A percentile compares a stretch with the other conserved stretches of the same genome.
Conservation (phyloP, 2,888 invertebrate species). For the Asteroscopus sphinx region DNA sequence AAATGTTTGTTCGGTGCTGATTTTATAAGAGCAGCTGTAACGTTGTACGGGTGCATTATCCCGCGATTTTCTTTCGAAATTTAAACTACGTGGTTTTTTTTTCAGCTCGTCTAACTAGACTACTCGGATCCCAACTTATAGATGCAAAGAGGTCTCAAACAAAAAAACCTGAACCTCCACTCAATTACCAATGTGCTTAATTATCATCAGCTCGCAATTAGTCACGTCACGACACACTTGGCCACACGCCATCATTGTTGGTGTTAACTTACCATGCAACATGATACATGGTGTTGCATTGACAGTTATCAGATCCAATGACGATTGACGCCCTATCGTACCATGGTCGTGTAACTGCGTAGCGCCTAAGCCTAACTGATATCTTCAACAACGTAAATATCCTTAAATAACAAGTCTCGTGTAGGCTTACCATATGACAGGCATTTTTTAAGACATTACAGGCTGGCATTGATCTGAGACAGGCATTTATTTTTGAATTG, state of each 20-base stretch:
- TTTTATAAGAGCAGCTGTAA: too few relatives aligned
- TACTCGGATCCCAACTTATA: background rate
- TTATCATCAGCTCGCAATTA: conserved; percentile 33
- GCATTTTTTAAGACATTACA: too few relatives aligned
- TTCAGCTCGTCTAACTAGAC: background rate
- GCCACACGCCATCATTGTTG: conserved; percentile 68
- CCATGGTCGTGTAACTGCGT: conserved; percentile 39
- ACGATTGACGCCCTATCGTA: conserved; percentile 14
- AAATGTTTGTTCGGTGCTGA: background rate
- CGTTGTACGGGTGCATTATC: too few relatives aligned
- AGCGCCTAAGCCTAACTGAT: conserved; percentile 26
- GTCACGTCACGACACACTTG: conserved; percentile 64
- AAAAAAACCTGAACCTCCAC: conserved; percentile 20
- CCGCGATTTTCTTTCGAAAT: too few relatives aligned
- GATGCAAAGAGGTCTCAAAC: conserved; percentile 15
- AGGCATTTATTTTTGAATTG: too few relatives aligned
- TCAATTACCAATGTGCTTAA: conserved; percentile 42
- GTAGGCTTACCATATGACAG: too few relatives aligned
- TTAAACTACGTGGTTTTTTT: background rate
- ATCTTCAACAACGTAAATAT: too few relatives aligned
- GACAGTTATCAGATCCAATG: conserved; percentile 44
- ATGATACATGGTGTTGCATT: conserved; percentile 54
- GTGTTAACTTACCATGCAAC: conserved; percentile 54
- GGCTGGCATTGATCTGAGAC: too few relatives aligned
- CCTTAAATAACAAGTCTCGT: too few relatives aligned